Evolutionary conservation across 2,888 invertebrate species (phyloP).

Genomic region (Dromius quadrimaculatus): DNA sequence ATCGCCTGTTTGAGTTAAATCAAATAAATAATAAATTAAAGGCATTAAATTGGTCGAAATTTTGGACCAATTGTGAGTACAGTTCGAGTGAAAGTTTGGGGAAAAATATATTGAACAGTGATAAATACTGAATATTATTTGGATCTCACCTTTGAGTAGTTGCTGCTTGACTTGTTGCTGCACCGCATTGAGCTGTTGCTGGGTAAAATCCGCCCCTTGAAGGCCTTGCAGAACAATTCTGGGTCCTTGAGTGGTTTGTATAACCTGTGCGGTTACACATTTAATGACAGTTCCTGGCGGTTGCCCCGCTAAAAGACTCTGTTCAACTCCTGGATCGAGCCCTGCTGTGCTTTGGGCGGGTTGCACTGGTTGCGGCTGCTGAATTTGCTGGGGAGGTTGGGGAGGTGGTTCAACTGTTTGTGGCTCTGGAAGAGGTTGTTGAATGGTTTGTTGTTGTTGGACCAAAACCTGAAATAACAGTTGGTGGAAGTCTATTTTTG

Average conservation of each 20-base stretch:
- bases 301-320: constrained; percentile 80
- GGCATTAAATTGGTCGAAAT: too few relatives aligned
- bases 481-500: neutral
- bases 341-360: constrained; percentile 50
- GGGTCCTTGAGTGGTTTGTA: constrained; percentile 87
- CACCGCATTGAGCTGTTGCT: constrained; percentile 83
- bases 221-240: constrained; percentile 88
- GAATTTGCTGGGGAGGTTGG: constrained; percentile 56
- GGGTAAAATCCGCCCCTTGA: constrained; percentile 85
- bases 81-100: too few relatives aligned
- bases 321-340: constrained; percentile 71
- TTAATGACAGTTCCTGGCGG: constrained; percentile 89
- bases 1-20: too few relatives aligned
- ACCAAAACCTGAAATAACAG: neutral
- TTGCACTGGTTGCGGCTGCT: constrained; percentile 55
- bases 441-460: constrained; percentile 55
- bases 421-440: constrained; percentile 53
- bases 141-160: constrained; percentile 79
- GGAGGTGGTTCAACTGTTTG: constrained; percentile 56
- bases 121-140: too few relatives aligned
- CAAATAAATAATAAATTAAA: too few relatives aligned
- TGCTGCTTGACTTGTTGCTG: constrained; percentile 93
- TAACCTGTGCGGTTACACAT: constrained; percentile 88
- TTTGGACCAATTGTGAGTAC: too few relatives aligned
- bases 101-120: too few relatives aligned